Evolutionary conservation across 2,888 invertebrate genomes (phyloP).

Genomic region (Notodonta ziczac): DNA sequence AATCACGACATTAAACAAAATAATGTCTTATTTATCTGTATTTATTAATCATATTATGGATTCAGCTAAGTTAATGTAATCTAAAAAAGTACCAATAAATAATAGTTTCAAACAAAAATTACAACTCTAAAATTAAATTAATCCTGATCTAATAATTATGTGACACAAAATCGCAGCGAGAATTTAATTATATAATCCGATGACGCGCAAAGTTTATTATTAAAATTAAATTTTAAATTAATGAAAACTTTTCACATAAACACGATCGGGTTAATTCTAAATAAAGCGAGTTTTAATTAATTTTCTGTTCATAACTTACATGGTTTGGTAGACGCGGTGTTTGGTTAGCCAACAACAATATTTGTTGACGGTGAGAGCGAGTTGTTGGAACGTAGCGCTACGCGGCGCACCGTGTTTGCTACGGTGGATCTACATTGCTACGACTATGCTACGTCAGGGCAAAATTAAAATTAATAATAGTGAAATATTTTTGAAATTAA

Average conservation of each 20-base stretch:
- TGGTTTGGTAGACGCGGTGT: constrained; percentile 39
- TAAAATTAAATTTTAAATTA: constrained; percentile 30
- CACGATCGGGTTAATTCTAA: constrained; percentile 21
- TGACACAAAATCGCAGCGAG: not conserved
- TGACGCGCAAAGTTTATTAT: not conserved
- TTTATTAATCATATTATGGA: too few species aligned
- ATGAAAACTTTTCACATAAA: constrained; percentile 26
- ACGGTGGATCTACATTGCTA: not conserved
- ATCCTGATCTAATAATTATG: not conserved
- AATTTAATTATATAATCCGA: not conserved
- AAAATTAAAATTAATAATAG: not conserved
- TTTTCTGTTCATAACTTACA: constrained; percentile 47
- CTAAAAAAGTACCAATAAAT: too few species aligned
- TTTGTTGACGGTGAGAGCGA: constrained; percentile 53
- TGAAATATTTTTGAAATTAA: too few species aligned
- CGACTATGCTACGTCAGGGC: not conserved
- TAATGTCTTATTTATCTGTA: too few species aligned
- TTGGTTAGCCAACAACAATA: constrained; percentile 62
- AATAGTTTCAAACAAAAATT: too few species aligned
- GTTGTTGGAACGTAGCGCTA: constrained; percentile 46
- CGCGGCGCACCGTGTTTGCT: constrained; percentile 8
- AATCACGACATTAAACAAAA: too few species aligned
- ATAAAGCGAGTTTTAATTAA: constrained; percentile 51
- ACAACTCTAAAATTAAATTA: not conserved
- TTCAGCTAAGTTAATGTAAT: too few species aligned